Evolutionary conservation across 2,888 invertebrate species (phyloP).

Genomic region (Anticlea derivata): DNA sequence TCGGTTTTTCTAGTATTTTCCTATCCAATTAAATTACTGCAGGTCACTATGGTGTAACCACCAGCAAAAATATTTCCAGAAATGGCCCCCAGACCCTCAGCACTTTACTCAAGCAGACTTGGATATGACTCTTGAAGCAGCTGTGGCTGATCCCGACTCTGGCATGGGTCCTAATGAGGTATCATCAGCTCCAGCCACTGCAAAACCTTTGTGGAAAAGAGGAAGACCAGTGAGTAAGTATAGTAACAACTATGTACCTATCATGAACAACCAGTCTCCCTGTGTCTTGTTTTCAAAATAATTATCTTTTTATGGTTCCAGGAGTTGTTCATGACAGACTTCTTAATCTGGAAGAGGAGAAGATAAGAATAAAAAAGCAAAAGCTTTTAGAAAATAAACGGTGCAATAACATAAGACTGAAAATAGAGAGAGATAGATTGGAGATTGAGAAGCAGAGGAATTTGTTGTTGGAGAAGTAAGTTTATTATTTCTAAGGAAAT

Average conservation of each 20-base stretch:
- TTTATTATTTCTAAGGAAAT: constrained; percentile 9
- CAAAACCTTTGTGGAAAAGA: constrained; percentile 59
- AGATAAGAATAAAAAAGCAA: constrained; percentile 62
- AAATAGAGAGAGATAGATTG: constrained; percentile 61
- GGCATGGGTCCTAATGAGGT: constrained; percentile 60
- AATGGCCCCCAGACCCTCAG: constrained; percentile 57
- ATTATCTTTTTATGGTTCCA: not conserved
- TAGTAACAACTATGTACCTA: not conserved
- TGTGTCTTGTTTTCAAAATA: not conserved
- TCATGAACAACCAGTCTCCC: not conserved
- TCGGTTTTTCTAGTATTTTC: no score
- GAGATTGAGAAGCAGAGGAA: constrained; percentile 64
- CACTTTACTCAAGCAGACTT: constrained; percentile 52
- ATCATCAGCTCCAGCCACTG: constrained; percentile 49
- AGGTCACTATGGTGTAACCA: no score
- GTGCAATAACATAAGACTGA: constrained; percentile 63
- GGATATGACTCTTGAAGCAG: constrained; percentile 52
- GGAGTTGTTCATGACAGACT: constrained; percentile 57
- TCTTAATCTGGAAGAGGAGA: constrained; percentile 61
- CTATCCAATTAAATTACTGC: no score
- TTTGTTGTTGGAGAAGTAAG: constrained; percentile 60
- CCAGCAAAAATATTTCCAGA: constrained; percentile 48
- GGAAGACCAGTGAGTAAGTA: constrained; percentile 53
- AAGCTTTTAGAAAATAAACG: constrained; percentile 63
- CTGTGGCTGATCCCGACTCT: constrained; percentile 45